phyloP scores from a whole-genome alignment of 1,140 invertebrate genomes.

The Adoxophyes honmai region DNA sequence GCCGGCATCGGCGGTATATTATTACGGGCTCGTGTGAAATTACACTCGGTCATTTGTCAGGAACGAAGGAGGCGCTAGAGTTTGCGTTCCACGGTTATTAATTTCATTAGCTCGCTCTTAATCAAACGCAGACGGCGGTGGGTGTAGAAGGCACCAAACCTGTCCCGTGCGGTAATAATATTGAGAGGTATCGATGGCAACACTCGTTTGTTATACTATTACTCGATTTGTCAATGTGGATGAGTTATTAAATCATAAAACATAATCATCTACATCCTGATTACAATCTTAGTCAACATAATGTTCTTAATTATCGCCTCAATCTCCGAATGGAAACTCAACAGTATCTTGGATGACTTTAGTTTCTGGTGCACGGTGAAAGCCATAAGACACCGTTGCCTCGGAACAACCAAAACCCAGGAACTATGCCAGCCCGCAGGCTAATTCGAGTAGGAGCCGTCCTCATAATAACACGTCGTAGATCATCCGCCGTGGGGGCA shows the following conservation, averaged over 20 bases:
- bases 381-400: too few relatives aligned
- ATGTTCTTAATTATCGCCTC: background rate
- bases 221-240: conserved; percentile 18
- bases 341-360: background rate
- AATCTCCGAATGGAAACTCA: background rate
- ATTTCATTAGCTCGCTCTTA: conserved; percentile 70
- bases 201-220: conserved; percentile 18
- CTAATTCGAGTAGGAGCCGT: conserved; percentile 22
- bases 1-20: conserved; percentile 27
- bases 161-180: conserved; percentile 27
- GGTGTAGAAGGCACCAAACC: conserved; percentile 34
- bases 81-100: conserved; percentile 60
- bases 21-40: conserved; percentile 68
- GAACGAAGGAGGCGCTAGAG: conserved; percentile 47
- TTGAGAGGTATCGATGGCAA: conserved; percentile 32
- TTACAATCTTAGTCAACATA: background rate
- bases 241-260: background rate
- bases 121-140: conserved; percentile 55
- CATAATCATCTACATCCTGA: background rate
- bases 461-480: conserved; percentile 44
- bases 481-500: conserved; percentile 37
- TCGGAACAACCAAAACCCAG: too few relatives aligned
- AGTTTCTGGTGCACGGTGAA: too few relatives aligned
- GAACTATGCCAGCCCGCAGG: background rate
- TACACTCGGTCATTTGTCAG: conserved; percentile 70